These are phyloP conservation scores for Ceratina calcarata DNA, from an alignment of 1,140 invertebrate genomes.

Conservation along the genomic window DNA sequence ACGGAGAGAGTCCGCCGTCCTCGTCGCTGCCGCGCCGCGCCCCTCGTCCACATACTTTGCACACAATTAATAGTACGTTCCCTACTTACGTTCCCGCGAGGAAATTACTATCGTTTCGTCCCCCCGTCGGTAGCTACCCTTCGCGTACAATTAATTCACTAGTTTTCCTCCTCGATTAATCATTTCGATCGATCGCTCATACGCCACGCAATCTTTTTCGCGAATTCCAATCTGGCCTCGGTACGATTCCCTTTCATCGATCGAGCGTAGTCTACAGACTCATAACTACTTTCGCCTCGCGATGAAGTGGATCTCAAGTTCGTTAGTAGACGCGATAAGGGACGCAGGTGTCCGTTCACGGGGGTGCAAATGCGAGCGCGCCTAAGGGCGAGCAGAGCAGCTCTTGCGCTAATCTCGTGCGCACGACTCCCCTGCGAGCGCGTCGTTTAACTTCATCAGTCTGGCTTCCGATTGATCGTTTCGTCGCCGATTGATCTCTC, in stretches of 20 bases:
- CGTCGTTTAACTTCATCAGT: conserved; percentile 5
- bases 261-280: too few relatives aligned
- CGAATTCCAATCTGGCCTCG: neutral
- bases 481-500: neutral
- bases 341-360: conserved; percentile 20
- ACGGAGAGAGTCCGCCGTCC: neutral
- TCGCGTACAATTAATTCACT: neutral
- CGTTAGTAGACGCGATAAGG: neutral
- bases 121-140: too few relatives aligned
- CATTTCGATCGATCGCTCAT: too few relatives aligned
- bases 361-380: conserved; percentile 3
- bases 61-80: neutral
- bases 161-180: neutral
- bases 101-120: neutral
- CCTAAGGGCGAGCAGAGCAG: neutral
- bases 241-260: neutral
- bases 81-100: neutral
- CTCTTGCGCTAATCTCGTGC: neutral
- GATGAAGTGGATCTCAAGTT: conserved; percentile 16
- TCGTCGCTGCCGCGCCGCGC: neutral
- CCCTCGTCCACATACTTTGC: neutral
- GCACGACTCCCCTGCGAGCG: conserved; percentile 3
- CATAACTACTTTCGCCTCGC: too few relatives aligned
- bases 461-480: conserved; percentile 10
- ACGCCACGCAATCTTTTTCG: too few relatives aligned